phyloP scores from a whole-genome alignment of 2,888 invertebrate genomes.

The Synanthedon andrenaeformis region DNA sequence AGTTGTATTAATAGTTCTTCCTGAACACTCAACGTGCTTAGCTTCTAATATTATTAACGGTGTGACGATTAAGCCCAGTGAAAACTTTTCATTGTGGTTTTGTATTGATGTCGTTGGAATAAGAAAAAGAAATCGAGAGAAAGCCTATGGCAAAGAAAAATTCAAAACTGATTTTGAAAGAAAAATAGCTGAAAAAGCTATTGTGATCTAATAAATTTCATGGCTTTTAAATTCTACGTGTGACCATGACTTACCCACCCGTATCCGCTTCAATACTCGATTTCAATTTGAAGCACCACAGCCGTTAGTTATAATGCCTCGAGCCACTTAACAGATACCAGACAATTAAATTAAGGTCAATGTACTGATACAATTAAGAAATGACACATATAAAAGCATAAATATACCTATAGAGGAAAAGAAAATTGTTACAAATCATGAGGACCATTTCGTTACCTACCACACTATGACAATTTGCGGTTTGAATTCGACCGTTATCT shows the following conservation, averaged over 20 bases:
- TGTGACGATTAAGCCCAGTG: too few species aligned
- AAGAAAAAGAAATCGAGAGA: too few species aligned
- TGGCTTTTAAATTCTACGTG: too few species aligned
- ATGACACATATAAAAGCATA: neutral
- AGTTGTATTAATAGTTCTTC: neutral
- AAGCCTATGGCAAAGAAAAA: too few species aligned
- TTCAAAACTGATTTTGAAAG: too few species aligned
- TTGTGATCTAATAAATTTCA: too few species aligned
- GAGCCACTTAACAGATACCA: neutral
- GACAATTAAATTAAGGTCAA: neutral
- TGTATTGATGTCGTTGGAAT: too few species aligned
- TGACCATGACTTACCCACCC: neutral
- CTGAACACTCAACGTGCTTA: too few species aligned
- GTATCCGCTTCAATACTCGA: neutral
- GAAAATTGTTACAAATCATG: neutral
- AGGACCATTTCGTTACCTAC: neutral
- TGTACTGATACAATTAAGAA: neutral
- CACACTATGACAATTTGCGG: slow-evolving; percentile 7
- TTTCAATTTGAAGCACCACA: neutral
- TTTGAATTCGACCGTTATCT: neutral
- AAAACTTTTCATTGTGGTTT: too few species aligned
- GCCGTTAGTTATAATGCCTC: neutral
- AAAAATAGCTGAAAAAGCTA: too few species aligned
- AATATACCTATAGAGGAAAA: neutral
- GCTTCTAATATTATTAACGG: too few species aligned